Evolutionary conservation across 2,113 vertebrate genomes (phyloP).

Genomic region (Piprites chloris): DNA sequence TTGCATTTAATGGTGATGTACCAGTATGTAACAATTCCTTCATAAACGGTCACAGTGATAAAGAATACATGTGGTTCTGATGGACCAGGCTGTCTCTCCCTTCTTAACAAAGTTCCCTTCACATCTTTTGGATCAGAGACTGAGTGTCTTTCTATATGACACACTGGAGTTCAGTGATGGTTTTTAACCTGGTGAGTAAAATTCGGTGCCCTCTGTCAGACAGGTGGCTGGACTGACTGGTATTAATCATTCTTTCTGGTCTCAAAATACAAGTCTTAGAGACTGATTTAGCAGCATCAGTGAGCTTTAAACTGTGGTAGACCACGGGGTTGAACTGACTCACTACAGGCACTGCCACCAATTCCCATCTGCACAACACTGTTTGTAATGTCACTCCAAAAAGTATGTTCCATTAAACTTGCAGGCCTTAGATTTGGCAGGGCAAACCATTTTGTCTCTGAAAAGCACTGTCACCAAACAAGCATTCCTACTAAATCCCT

Average conservation of each 20-base stretch:
- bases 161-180: neutral
- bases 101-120: neutral
- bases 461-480: slow-evolving; percentile 44
- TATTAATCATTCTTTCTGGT: slow-evolving; percentile 3
- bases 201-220: neutral
- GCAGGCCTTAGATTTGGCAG: slow-evolving; percentile 30
- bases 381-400: slow-evolving; percentile 34
- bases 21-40: neutral
- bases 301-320: neutral
- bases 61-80: neutral
- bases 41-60: neutral
- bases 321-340: slow-evolving; percentile 12
- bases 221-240: neutral
- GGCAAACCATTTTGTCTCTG: slow-evolving; percentile 21
- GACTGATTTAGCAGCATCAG: slow-evolving; percentile 2
- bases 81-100: neutral
- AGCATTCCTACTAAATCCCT: slow-evolving; percentile 57
- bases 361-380: neutral
- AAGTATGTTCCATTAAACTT: slow-evolving; percentile 25
- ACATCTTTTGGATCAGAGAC: neutral
- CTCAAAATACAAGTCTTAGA: neutral
- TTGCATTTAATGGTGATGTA: neutral
- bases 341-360: neutral
- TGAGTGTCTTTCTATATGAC: neutral
- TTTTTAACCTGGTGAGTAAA: neutral